Percentiles rank a stretch among this genome's conserved stretches.
Conservation (phyloP, 2,797 vertebrate species). For the Sebastes itinus region DNA sequence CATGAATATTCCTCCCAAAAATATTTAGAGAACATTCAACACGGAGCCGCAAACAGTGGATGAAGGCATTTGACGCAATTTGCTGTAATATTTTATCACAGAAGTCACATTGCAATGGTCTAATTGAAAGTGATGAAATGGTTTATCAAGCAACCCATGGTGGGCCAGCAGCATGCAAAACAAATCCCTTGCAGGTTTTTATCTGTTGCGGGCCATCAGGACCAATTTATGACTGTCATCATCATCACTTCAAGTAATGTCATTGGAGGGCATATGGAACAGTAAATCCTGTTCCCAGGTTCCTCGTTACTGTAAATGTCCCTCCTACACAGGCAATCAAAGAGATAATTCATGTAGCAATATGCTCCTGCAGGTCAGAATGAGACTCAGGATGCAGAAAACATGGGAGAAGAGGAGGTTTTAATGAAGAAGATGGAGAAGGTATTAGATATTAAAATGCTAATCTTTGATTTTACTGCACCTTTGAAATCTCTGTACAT, state of each 20-base stretch:
- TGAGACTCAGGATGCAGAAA: slow-evolving; percentile 25
- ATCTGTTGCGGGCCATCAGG: slow-evolving; percentile 53
- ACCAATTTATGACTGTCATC: slow-evolving; percentile 71
- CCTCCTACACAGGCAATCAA: slow-evolving; percentile 71
- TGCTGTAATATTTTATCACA: slow-evolving; percentile 45
- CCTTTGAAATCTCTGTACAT: neutral
- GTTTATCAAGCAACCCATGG: slow-evolving; percentile 34
- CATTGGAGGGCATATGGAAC: slow-evolving; percentile 67
- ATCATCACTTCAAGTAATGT: slow-evolving; percentile 71
- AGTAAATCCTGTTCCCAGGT: slow-evolving; percentile 70
- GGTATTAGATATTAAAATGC: neutral
- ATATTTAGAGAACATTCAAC: slow-evolving; percentile 30
- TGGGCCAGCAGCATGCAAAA: slow-evolving; percentile 40
- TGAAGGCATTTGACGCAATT: slow-evolving; percentile 44
- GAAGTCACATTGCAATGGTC: slow-evolving; percentile 24
- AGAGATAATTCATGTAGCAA: slow-evolving; percentile 62
- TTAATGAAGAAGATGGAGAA: slow-evolving; percentile 16
- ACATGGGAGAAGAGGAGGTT: slow-evolving; percentile 8
- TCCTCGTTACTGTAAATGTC: slow-evolving; percentile 71
- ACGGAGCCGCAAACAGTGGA: neutral
- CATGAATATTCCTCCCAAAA: slow-evolving; percentile 39
- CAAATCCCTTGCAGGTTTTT: slow-evolving; percentile 53
- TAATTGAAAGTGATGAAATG: slow-evolving; percentile 55
- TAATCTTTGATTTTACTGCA: neutral
- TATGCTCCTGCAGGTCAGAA: slow-evolving; percentile 42